Evolutionary conservation across 2,113 vertebrate genomes (phyloP), one percentile per base, ranked within the genome.

Genomic region (Epinephelus cyanopodus): DNA sequence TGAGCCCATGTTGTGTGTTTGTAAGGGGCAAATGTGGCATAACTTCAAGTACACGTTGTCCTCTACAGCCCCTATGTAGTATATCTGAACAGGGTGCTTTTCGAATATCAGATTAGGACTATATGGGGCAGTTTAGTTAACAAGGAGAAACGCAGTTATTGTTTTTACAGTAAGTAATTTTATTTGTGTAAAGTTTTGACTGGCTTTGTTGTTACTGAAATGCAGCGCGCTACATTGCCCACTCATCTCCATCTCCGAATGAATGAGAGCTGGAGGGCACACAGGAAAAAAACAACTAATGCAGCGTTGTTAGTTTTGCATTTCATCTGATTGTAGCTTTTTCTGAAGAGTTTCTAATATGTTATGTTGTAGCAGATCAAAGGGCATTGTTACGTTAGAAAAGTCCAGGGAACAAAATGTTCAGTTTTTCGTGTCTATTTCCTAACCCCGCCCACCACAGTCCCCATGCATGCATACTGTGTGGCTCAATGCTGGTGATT

Each of bases 341-440:
- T n/a, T 29, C 14, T 72, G 19, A 39, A 52, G 3, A 7, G 7
- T 25, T 5, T 17, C 23, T 6, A 8, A 2, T 13, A 21, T 13
- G 2, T 9, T 0, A 1, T 14, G n/a, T 21, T 23, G 23, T 4
- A 5, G 48, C 21, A 6, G 48, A 10, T 72, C 69, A 82, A 82
- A 75, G 50, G 2, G n/a, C 58, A 65, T 2, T 13, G 18, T 27
- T 19, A 45, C 0, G 27, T 42, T 77, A 42, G 23, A 61, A 68
- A 78, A 14, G 15, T 48, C 6, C 53, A 56, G 33, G 66, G 88
- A 89, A 92, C 90, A 89, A 89, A 87, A 89, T 92, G 88, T 89
- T 82, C 90, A 60, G 37, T 48, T 76, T 69, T 78, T 5, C 1
- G 11, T 13, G 17, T 27, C 13, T 61, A 33, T 53, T 69, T 29